phyloP scores from a whole-genome alignment of 2,113 vertebrate species.

The Caranx ignobilis region DNA sequence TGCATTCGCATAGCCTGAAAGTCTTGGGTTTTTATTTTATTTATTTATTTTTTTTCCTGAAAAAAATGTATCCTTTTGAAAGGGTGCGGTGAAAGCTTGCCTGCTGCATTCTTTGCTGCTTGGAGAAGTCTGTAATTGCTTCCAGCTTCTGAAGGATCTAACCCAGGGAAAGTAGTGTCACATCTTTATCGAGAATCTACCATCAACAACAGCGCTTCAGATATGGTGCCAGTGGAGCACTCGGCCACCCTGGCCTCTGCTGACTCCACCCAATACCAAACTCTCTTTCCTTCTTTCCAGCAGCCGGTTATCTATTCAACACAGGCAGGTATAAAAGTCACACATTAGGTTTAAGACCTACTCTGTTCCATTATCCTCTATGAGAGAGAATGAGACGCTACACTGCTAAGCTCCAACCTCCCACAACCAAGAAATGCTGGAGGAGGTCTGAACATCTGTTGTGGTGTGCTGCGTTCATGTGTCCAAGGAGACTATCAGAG shows the following conservation, averaged over 20 bases:
- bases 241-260: background rate
- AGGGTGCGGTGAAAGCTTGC: slow-evolving; percentile 69
- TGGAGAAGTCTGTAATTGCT: slow-evolving; percentile 79
- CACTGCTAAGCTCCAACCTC: slow-evolving; percentile 25
- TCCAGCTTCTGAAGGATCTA: slow-evolving; percentile 72
- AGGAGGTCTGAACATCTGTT: slow-evolving; percentile 74
- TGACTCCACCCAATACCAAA: background rate
- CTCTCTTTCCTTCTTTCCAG: background rate
- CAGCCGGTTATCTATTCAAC: background rate
- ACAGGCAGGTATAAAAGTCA: slow-evolving; percentile 9
- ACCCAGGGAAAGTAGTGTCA: slow-evolving; percentile 46
- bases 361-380: slow-evolving; percentile 4
- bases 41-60: slow-evolving; percentile 50
- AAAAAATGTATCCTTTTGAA: slow-evolving; percentile 62
- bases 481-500: slow-evolving; percentile 60
- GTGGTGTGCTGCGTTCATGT: slow-evolving; percentile 48
- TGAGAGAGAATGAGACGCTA: slow-evolving; percentile 24
- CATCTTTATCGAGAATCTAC: slow-evolving; percentile 66
- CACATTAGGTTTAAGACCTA: background rate
- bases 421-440: slow-evolving; percentile 51
- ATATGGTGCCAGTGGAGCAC: slow-evolving; percentile 13
- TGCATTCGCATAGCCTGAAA: slow-evolving; percentile 59
- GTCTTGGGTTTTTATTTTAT: slow-evolving; percentile 54
- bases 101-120: slow-evolving; percentile 75
- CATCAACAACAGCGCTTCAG: slow-evolving; percentile 41